Evolutionary conservation across 2,113 vertebrate species (phyloP), one percentile per base, ranked within the genome.

Genomic region (Sterrhoptilus dennistouni): DNA sequence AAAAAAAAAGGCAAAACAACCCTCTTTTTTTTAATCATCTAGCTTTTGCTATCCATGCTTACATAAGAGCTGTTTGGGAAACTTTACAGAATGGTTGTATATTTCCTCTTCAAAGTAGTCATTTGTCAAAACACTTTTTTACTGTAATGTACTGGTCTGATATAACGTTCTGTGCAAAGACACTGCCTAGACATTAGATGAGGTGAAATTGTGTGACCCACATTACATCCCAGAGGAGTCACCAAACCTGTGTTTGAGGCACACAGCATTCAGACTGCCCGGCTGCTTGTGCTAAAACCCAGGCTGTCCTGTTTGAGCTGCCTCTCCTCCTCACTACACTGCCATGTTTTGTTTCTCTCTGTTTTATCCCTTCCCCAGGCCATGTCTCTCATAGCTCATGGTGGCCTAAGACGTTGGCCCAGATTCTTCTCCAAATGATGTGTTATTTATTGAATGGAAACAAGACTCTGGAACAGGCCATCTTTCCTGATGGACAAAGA

Each of bases 91-190:
- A 76, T 69, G 45, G 25, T 63, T 19, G 19, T 38, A 17, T 63
- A 95, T 87, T 95, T 84, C 29, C 27, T 68, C 77, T 89, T 49
- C 59, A 71, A 64, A 66, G 22, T 17, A 82, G n/a, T 59, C 33
- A 75, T 50, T 89, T 87, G 45, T 61, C 33, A 87, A 61, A 91
- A 65, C n/a, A 72, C 22, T 35, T 69, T 79, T 88, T 90, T 70
- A 4, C 57, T 76, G 50, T 45, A 74, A 83, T 40, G 3, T 75
- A 9, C 59, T 64, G 38, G 38, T 60, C 68, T 87, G 81, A 35
- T 68, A 22, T 1, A 65, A 38, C 11, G 25, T 35, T 91, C 36
- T 27, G 33, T 68, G 78, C 52, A 56, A 81, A 82, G 57, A 19
- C 29, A 35, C 33, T 42, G 90, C 29, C 35, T 53, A 68, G 56